Conservation (phyloP, 2,888 invertebrate genomes). For the Norana najaformis region DNA sequence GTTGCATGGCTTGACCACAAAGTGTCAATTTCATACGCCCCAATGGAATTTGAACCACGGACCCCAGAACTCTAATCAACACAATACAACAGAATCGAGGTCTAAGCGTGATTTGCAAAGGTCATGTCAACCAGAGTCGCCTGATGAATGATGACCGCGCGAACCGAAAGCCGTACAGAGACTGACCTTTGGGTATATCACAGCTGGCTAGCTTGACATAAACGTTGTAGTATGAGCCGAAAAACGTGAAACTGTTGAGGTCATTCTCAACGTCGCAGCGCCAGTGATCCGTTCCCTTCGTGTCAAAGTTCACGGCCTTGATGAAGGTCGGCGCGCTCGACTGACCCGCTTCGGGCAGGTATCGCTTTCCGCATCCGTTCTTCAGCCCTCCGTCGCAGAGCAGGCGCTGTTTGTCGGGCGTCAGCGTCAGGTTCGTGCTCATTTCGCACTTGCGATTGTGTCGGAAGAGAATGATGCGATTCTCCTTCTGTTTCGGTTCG, state of each 20-base stretch:
- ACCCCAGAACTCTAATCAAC: too few species aligned
- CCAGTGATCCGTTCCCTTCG: slow-evolving; percentile 33
- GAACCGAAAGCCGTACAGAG: background rate
- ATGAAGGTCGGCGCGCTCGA: slow-evolving; percentile 38
- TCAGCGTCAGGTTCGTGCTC: slow-evolving; percentile 41
- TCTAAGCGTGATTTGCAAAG: too few species aligned
- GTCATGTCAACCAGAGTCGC: too few species aligned
- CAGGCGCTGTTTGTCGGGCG: slow-evolving; percentile 42
- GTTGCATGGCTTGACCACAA: too few species aligned
- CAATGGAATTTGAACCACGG: too few species aligned
- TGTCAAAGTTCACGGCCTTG: slow-evolving; percentile 42
- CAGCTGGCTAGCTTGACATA: slow-evolving; percentile 41
- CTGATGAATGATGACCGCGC: too few species aligned
- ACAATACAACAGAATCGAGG: too few species aligned
- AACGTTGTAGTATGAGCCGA: slow-evolving; percentile 40
- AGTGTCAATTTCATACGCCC: too few species aligned
- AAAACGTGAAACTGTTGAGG: slow-evolving; percentile 38
- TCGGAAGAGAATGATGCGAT: slow-evolving; percentile 36
- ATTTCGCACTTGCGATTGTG: slow-evolving; percentile 41
- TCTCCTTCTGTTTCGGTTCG: slow-evolving; percentile 37
- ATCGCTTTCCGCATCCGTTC: slow-evolving; percentile 42
- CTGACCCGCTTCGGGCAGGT: slow-evolving; percentile 41
- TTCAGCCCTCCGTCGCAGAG: slow-evolving; percentile 40
- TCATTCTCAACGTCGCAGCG: slow-evolving; percentile 30
- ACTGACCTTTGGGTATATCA: slow-evolving; percentile 39